Evolutionary conservation across 2,888 invertebrate species (phyloP), one percentile per base, ranked within the genome.

Genomic region (Baccha elongata): DNA sequence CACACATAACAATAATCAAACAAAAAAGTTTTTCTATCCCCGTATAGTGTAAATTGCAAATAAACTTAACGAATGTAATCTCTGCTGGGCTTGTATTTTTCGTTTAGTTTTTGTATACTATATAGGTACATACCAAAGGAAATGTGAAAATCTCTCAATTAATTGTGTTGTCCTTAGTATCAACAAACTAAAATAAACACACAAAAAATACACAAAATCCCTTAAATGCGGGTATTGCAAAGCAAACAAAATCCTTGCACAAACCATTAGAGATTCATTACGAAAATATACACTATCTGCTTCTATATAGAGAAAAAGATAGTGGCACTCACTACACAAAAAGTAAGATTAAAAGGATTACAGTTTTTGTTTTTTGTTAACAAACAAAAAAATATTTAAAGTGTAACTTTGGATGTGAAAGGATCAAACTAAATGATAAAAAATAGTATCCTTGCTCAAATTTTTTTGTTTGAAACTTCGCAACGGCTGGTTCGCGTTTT

Each of bases 131-230:
- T 37, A 37, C 40, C 23, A 23, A 3, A 4, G 8, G 29, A 42
- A 42, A 58, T 46, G 42, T 26, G 65, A 60, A 78, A 52, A 73
- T 32, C 55, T 68, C 73, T 79, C 79, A 79, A 79, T 79, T 79
- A 79, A 73, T 55, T 62, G 26, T 73, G 60, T 53, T 73, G 60
- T 73, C 67, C 67, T 46, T 35, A 62, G 67, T 48, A 32, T 78
- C 42, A 71, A 58, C 58, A 71, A 46, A 62, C 29, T 29, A 55
- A 32, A 37, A 29, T 48, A n/a, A 13, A 46, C 48, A 4, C 21
- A 48, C n/a, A 26, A 55, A 55, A 55, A 1, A n/a, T 6, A 29
- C 2, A 8, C 50, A 8, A 5, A 42, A 67, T 42, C 40, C 58
- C 10, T 53, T 26, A 50, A 15, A 40, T 65, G 50, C 26, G 52